Conservation (phyloP, 2,888 invertebrate species). For the Therioaphis trifolii region DNA sequence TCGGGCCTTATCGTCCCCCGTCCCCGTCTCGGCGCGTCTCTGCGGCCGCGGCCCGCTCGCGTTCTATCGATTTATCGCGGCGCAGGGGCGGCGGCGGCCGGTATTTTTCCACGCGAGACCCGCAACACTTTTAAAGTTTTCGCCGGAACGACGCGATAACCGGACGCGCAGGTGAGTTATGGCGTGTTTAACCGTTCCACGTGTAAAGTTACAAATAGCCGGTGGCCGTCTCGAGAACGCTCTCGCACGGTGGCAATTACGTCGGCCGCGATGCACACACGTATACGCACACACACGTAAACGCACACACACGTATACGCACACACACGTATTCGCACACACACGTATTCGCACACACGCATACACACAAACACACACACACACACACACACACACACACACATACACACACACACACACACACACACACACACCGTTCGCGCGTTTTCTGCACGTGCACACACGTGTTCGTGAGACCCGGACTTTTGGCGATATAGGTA, state of each 20-base stretch:
- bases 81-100: background rate
- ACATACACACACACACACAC: no score
- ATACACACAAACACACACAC: no score
- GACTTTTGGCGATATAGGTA: no score
- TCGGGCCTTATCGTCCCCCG: no score
- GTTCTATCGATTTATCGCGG: conserved; percentile 48
- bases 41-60: background rate
- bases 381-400: no score
- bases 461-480: background rate
- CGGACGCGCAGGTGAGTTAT: conserved; percentile 58
- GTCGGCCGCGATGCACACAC: background rate
- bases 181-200: conserved; percentile 49
- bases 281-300: background rate
- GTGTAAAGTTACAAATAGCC: conserved; percentile 51
- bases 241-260: background rate
- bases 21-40: background rate
- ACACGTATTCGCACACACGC: no score
- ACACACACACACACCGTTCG: no score
- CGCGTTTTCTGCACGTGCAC: no score
- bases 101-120: conserved; percentile 44
- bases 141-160: conserved; percentile 55
- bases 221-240: background rate
- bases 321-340: no score
- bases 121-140: conserved; percentile 48
- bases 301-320: background rate